Conservation (phyloP, 2,113 vertebrate species). For the Romanogobio albipinnatus region DNA sequence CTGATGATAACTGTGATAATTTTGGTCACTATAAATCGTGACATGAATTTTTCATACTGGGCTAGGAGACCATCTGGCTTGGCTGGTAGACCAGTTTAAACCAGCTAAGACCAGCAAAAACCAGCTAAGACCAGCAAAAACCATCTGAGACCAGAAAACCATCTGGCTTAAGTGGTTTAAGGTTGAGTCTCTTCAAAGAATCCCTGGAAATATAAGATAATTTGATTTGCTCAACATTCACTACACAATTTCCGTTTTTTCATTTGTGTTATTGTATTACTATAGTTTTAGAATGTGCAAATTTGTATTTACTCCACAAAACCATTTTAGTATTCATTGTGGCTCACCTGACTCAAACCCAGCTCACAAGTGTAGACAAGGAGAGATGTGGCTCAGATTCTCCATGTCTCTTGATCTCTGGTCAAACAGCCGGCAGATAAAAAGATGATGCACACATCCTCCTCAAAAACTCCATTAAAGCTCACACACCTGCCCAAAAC, state of each 20-base stretch:
- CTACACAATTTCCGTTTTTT: background rate
- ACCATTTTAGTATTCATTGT: background rate
- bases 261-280: background rate
- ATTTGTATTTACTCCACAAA: background rate
- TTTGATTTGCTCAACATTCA: background rate
- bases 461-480: background rate
- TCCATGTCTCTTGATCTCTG: constrained; percentile 42
- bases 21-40: no score
- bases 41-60: no score
- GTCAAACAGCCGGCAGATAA: constrained; percentile 43
- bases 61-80: no score
- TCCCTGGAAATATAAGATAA: background rate
- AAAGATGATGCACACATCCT: background rate
- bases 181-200: background rate
- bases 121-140: background rate
- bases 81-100: no score
- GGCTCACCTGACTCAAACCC: constrained; percentile 43
- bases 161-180: background rate
- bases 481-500: constrained; percentile 20
- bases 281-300: background rate
- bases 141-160: background rate
- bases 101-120: background rate
- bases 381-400: constrained; percentile 35
- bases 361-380: constrained; percentile 26
- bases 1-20: no score